phyloP scores from a whole-genome alignment of 1,140 invertebrate genomes.

The Drosophila pseudoananassae region DNA sequence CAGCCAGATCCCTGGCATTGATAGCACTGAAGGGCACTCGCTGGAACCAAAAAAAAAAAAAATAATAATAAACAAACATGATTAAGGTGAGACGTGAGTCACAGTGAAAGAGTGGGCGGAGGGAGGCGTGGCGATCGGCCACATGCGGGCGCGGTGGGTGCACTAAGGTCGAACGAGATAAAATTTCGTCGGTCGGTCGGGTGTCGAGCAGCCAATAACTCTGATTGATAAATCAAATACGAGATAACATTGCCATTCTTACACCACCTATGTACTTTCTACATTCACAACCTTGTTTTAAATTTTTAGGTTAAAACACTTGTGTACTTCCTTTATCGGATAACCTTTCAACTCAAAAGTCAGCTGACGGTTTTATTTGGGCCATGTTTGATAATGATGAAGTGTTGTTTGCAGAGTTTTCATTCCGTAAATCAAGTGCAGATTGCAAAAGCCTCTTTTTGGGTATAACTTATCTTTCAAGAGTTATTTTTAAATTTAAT shows the following conservation, averaged over 20 bases:
- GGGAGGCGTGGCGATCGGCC: neutral
- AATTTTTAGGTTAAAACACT: conserved; percentile 23
- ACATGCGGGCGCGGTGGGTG: neutral
- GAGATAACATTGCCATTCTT: conserved; percentile 33
- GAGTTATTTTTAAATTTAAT: neutral
- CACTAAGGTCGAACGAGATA: conserved; percentile 25
- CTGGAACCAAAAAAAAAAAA: conserved; percentile 27
- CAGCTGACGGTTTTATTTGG: conserved; percentile 3
- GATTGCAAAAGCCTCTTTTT: neutral
- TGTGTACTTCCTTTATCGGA: neutral
- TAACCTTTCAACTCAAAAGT: conserved; percentile 25
- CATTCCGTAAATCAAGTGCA: conserved; percentile 2
- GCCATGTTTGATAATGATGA: neutral
- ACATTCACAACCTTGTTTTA: neutral
- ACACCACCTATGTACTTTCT: conserved; percentile 17
- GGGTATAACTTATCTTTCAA: neutral
- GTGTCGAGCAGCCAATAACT: conserved; percentile 34
- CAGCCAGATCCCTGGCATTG: conserved; percentile 52
- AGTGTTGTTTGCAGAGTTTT: neutral
- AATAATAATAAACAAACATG: neutral
- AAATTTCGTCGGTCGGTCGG: conserved; percentile 20
- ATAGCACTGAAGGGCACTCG: conserved; percentile 56
- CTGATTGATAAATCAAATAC: conserved; percentile 57
- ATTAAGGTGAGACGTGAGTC: conserved; percentile 2
- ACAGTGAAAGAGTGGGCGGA: neutral